A percentile compares a stretch with the other conserved stretches of the same genome.
Evolutionary conservation across 2,797 vertebrate species (phyloP).

Genomic region (Oreochromis grahami): DNA sequence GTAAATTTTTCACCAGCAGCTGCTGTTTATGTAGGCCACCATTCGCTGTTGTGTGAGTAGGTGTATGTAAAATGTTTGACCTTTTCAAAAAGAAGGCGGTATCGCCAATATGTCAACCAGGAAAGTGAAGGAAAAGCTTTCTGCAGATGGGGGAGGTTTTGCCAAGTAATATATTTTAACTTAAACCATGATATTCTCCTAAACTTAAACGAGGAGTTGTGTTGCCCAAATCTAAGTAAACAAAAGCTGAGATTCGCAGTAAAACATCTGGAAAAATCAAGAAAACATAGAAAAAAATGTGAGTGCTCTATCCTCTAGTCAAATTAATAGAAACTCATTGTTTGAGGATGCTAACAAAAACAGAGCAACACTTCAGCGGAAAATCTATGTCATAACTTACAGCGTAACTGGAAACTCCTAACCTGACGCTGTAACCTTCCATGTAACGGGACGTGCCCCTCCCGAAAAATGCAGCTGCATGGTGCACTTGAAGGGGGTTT

Average conservation of each 20-base stretch:
- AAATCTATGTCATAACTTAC: background rate
- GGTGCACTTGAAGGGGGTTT: background rate
- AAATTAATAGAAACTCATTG: background rate
- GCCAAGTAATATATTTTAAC: background rate
- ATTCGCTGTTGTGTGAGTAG: background rate
- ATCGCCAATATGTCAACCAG: background rate
- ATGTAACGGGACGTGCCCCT: background rate
- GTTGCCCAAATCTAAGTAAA: background rate
- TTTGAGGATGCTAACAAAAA: background rate
- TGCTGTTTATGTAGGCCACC: background rate
- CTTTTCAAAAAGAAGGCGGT: background rate
- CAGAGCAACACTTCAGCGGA: background rate
- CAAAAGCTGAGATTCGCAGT: background rate
- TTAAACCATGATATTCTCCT: background rate
- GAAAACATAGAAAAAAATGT: background rate
- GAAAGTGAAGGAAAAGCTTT: background rate
- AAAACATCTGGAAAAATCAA: background rate
- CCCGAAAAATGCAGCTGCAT: background rate
- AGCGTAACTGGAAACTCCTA: background rate
- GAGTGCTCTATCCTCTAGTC: background rate
- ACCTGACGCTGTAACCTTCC: background rate
- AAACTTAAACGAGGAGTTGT: background rate
- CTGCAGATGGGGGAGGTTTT: background rate
- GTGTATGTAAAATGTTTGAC: background rate
- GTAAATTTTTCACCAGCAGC: background rate